phyloP scores from a whole-genome alignment of 2,113 vertebrate genomes.

The Pelusios castaneus region DNA sequence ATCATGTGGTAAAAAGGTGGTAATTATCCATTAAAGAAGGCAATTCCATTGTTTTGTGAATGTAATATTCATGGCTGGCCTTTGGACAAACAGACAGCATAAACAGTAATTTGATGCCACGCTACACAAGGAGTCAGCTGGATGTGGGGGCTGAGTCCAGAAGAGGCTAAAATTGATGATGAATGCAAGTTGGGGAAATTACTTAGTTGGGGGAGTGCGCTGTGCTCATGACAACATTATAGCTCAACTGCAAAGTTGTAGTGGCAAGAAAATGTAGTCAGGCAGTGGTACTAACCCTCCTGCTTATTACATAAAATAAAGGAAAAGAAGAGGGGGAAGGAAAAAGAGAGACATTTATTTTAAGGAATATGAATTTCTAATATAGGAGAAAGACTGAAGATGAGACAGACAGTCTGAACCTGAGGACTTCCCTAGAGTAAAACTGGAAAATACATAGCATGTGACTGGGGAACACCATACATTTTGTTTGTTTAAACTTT shows the following conservation, averaged over 20 bases:
- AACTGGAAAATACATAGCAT: background rate
- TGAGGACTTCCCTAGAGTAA: background rate
- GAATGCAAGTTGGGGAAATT: background rate
- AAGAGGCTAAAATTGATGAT: background rate
- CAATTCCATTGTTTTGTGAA: background rate
- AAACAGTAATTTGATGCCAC: background rate
- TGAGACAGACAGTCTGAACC: background rate
- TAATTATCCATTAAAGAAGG: background rate
- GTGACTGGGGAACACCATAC: background rate
- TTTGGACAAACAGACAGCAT: background rate
- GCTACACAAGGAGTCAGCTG: background rate
- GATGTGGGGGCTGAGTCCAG: rapidly evolving
- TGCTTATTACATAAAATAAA: background rate
- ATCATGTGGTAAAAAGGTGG: background rate
- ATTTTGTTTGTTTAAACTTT: background rate
- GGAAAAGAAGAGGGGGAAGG: background rate
- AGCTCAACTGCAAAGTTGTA: background rate
- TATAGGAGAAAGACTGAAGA: background rate
- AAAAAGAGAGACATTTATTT: background rate
- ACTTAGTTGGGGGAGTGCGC: background rate
- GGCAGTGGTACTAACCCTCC: background rate
- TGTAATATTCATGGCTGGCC: background rate
- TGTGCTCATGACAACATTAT: too few species aligned
- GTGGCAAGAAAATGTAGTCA: background rate
- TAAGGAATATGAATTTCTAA: background rate